phyloP scores from a whole-genome alignment of 2,888 invertebrate species.

The Eumacrocentrus americanus region DNA sequence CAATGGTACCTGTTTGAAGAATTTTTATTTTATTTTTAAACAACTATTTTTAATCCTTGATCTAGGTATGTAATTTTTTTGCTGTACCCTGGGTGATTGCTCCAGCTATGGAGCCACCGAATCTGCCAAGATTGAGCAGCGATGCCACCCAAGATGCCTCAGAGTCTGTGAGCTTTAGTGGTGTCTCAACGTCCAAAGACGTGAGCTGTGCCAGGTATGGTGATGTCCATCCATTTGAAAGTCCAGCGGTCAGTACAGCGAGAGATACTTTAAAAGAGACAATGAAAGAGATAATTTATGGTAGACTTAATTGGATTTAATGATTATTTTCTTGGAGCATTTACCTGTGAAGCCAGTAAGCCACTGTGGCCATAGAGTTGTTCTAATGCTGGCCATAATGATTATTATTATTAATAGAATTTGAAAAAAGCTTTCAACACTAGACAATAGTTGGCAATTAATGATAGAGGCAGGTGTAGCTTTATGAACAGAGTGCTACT shows the following conservation, averaged over 20 bases:
- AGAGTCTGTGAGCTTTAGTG: constrained; percentile 46
- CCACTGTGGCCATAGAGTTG: constrained; percentile 47
- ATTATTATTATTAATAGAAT: neutral
- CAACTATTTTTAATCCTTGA: neutral
- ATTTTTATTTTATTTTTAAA: neutral
- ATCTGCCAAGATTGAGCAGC: constrained; percentile 53
- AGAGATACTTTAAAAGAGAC: constrained; percentile 50
- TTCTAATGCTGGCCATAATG: constrained; percentile 3
- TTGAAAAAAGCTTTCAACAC: neutral
- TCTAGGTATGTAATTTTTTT: neutral
- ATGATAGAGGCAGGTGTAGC: neutral
- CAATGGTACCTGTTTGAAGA: constrained; percentile 46
- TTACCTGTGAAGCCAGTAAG: constrained; percentile 45
- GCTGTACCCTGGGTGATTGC: constrained; percentile 50
- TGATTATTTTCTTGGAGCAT: constrained; percentile 12
- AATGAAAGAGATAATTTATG: too few species aligned
- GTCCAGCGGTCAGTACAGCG: constrained; percentile 49
- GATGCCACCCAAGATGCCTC: constrained; percentile 57
- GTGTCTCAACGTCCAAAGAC: constrained; percentile 35
- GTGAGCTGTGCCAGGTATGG: constrained; percentile 56
- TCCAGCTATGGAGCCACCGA: constrained; percentile 49
- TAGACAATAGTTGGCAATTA: neutral
- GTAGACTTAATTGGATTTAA: too few species aligned
- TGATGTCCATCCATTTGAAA: constrained; percentile 56
- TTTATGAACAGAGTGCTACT: neutral